A percentile compares a stretch with the other conserved stretches of the same genome.
phyloP scores from a whole-genome alignment of 2,888 invertebrate species.

The Synanthedon andrenaeformis region DNA sequence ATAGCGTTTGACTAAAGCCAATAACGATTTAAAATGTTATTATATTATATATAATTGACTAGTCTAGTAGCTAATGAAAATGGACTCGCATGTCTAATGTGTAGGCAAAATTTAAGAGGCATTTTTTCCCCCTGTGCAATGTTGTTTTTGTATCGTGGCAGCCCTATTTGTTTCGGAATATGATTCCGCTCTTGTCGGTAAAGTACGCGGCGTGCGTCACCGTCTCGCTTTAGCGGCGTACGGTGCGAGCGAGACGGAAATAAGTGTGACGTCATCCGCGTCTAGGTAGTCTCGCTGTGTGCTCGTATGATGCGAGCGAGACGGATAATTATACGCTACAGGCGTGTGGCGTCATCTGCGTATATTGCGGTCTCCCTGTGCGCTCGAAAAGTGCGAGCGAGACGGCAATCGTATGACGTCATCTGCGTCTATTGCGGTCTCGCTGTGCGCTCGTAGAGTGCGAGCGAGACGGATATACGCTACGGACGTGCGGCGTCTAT shows the following conservation, averaged over 20 bases:
- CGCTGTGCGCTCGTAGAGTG: neutral
- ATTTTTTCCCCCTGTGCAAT: neutral
- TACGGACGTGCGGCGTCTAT: neutral
- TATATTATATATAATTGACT: no score
- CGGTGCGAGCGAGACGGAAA: neutral
- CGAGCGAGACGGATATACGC: neutral
- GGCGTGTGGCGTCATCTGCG: neutral
- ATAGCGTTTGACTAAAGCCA: no score
- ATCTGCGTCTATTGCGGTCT: neutral
- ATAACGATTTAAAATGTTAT: no score
- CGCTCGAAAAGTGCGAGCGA: neutral
- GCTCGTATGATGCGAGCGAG: neutral
- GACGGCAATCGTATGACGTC: neutral
- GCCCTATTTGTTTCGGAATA: no score
- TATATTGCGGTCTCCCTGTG: neutral
- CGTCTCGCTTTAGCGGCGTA: neutral
- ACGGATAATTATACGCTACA: no score
- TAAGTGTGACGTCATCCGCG: neutral
- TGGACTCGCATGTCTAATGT: slow-evolving; percentile 4
- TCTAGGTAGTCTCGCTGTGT: neutral
- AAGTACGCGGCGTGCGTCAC: neutral
- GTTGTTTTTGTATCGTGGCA: no score
- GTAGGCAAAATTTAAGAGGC: no score
- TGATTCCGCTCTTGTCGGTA: no score
- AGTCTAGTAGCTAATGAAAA: no score